A percentile compares a stretch with the other conserved stretches of the same genome.
These are phyloP conservation scores for Bombus consobrinus DNA, from an alignment of 1,140 invertebrate species.

Conservation along the genomic window DNA sequence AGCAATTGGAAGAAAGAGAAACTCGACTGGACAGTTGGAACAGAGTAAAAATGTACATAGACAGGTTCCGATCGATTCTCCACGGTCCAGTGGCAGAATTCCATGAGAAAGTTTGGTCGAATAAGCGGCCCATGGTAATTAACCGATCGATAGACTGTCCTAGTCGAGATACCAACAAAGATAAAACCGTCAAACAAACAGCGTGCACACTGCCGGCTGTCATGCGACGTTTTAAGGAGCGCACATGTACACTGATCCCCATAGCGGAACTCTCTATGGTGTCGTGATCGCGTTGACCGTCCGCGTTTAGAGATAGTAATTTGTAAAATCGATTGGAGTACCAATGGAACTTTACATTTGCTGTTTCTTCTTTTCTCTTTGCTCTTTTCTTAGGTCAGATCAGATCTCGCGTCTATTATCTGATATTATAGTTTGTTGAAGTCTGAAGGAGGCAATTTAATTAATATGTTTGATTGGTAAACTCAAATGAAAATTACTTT, in stretches of 20 bases:
- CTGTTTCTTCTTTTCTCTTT: neutral
- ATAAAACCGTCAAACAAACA: constrained; percentile 59
- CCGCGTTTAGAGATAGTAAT: neutral
- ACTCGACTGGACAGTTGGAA: neutral
- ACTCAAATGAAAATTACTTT: too few relatives aligned
- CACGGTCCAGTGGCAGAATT: constrained; percentile 2
- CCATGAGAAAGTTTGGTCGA: constrained; percentile 34
- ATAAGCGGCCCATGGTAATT: constrained; percentile 59
- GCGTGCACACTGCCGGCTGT: constrained; percentile 69
- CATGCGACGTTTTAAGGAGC: constrained; percentile 64
- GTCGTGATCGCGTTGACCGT: neutral
- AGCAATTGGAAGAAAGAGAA: neutral
- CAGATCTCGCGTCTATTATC: too few relatives aligned
- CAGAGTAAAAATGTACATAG: neutral
- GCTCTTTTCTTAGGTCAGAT: neutral
- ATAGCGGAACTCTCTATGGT: neutral
- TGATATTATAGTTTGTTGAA: too few relatives aligned
- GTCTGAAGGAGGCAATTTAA: too few relatives aligned
- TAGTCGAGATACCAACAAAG: constrained; percentile 31
- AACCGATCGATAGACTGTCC: constrained; percentile 57
- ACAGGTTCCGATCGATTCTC: neutral
- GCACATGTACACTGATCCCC: constrained; percentile 54
- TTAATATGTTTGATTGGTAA: too few relatives aligned
- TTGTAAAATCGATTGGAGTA: constrained; percentile 11
- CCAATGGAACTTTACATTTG: neutral